Percentiles rank a stretch among this genome's conserved stretches.
phyloP scores from a whole-genome alignment of 1,140 invertebrate genomes.

The Drosophila busckii region DNA sequence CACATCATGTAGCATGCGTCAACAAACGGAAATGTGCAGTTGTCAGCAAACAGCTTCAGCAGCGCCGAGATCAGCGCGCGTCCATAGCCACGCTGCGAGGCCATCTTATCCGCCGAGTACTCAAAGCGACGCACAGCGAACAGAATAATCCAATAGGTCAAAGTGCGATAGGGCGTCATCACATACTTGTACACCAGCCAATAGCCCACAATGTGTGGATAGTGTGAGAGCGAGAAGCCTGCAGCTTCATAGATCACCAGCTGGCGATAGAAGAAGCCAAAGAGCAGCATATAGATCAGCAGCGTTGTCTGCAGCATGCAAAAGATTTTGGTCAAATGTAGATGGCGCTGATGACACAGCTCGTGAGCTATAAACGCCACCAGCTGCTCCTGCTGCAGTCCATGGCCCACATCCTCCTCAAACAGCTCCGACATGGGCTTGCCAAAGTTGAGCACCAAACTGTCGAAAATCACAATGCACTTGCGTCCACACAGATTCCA shows the following conservation, averaged over 20 bases:
- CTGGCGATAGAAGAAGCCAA: conserved; percentile 9
- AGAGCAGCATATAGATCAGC: conserved; percentile 34
- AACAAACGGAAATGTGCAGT: conserved; percentile 4
- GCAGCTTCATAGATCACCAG: conserved; percentile 19
- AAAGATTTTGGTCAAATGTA: conserved; percentile 1
- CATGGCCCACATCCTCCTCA: conserved; percentile 18
- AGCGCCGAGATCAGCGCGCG: neutral
- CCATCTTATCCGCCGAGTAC: conserved; percentile 1
- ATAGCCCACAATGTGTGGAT: conserved; percentile 32
- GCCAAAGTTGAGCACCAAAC: conserved; percentile 24
- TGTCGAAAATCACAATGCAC: conserved; percentile 36
- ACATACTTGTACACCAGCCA: conserved; percentile 34
- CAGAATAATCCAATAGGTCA: conserved; percentile 25
- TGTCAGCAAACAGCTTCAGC: conserved; percentile 13
- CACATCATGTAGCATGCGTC: conserved; percentile 23
- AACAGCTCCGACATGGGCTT: neutral
- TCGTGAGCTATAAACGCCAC: conserved; percentile 44
- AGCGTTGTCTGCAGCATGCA: conserved; percentile 3
- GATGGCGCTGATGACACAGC: conserved; percentile 30
- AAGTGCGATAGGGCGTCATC: conserved; percentile 24
- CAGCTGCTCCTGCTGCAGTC: conserved; percentile 14
- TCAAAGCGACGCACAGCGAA: conserved; percentile 4
- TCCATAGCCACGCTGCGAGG: neutral
- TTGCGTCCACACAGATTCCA: conserved; percentile 14
- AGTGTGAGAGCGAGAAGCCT: conserved; percentile 23